Evolutionary conservation across 2,113 vertebrate species (phyloP).

Genomic region (Nematolebias whitei): DNA sequence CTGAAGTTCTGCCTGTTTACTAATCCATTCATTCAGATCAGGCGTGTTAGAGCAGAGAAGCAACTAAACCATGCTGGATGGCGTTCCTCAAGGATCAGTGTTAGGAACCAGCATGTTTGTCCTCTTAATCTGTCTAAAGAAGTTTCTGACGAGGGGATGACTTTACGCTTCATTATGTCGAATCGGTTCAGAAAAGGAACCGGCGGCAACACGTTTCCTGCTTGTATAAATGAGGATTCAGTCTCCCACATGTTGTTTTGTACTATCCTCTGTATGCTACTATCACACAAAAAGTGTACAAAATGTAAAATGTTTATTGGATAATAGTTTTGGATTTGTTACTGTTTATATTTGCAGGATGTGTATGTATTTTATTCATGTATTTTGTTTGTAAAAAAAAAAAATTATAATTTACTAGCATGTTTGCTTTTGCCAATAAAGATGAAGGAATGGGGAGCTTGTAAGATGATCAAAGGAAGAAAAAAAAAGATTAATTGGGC

Average conservation of each 20-base stretch:
- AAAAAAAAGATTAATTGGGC: constrained; percentile 51
- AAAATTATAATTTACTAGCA: constrained; percentile 96
- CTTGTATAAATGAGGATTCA: constrained; percentile 49
- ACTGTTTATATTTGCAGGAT: constrained; percentile 99
- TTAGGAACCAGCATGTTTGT: too few species aligned
- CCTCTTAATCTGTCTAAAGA: background rate
- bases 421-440: constrained; percentile 99
- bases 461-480: constrained; percentile 41
- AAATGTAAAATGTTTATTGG: constrained; percentile 87
- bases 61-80: too few species aligned
- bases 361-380: constrained; percentile 99
- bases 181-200: constrained; percentile 21
- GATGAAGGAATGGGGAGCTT: constrained; percentile 88
- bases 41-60: too few species aligned
- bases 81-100: too few species aligned
- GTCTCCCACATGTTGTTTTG: constrained; percentile 64
- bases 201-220: constrained; percentile 15
- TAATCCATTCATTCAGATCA: too few species aligned
- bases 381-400: constrained; percentile 89
- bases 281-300: constrained; percentile 86
- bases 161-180: constrained; percentile 17
- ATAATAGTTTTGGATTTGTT: constrained; percentile 97
- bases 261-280: constrained; percentile 88
- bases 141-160: constrained; percentile 1
- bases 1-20: too few species aligned